Base-by-base conservation (phyloP, 2,797 vertebrate genomes). In the Sebastes itinus region DNA sequence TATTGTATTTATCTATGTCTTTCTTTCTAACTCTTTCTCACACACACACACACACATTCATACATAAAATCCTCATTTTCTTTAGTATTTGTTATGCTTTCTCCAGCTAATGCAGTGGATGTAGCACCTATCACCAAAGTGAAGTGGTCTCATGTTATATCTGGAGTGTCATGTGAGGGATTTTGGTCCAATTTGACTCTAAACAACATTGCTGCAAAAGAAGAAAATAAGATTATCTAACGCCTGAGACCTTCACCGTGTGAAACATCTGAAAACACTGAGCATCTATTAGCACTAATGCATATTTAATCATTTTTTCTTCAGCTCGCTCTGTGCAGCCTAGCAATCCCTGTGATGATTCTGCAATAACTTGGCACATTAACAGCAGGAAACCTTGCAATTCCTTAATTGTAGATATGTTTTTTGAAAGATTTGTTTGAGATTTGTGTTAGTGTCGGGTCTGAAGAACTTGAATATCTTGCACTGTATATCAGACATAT, bases 281-380 rank as follows among this genome's bases (percentile, higher is more conserved):
- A 78, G 60, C 78, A 75, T 86, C 75, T 79, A 83, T 86, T 83
- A 86, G 58, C 5, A 2, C 61, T 72, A 78, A 86, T 86, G 68
- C 46, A 83, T 82, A 80, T 76, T 85, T 86, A 65, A 89, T 77
- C 27, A 60, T 81, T 68, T 56, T 55, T 55, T 66, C 22, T 67
- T 67, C 68, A 49, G 52, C 52, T 25, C 22, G 13, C 81, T 80
- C 66, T 56, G 58, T 73, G 79, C 35, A 38, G 74, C 66, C 38
- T 25, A 18, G 74, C 22, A 64, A 35, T 42, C 46, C 69, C 73
- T 52, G 4, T 75, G 68, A 77, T 77, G 54, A 78, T 81, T 67
- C 46, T 52, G 73, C 78, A 78, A 58, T 42, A 74, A 55, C 25
- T 46, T 69, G 61, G 72, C 72, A 61, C 67, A 78, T 73, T 71